Percentiles rank a stretch among this genome's conserved stretches.
Conservation (phyloP, 2,888 invertebrate species). For the Drosophila eohydei region DNA sequence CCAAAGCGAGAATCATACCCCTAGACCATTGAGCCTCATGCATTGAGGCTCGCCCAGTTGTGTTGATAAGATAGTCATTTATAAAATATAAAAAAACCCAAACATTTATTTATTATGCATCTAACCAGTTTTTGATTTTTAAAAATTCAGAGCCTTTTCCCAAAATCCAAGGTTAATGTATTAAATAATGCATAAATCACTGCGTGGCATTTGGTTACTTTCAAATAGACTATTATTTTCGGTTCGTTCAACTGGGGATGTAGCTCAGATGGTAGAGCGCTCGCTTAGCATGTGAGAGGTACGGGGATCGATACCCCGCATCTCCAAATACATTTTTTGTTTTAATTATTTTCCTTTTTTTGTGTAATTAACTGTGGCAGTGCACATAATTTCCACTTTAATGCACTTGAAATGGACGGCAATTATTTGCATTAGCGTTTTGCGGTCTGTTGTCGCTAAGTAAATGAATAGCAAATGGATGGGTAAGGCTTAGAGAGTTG, state of each 20-base stretch:
- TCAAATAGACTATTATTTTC: constrained; percentile 9
- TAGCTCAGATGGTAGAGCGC: constrained; percentile 86
- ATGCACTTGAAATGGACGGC: constrained; percentile 50
- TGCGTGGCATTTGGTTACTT: constrained; percentile 7
- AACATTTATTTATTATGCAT: constrained; percentile 37
- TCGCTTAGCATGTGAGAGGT: constrained; percentile 85
- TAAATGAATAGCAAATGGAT: constrained; percentile 22
- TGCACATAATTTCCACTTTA: constrained; percentile 51
- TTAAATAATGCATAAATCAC: constrained; percentile 13
- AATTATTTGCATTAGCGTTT: constrained; percentile 70
- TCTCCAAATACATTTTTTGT: constrained; percentile 76
- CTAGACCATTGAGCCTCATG: constrained; percentile 86
- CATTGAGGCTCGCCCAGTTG: rapidly evolving
- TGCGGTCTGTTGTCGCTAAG: constrained; percentile 22
- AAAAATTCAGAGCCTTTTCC: constrained; percentile 18
- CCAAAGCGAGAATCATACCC: constrained; percentile 88
- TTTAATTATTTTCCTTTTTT: constrained; percentile 31
- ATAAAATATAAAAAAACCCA: constrained; percentile 5
- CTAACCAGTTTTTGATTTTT: constrained; percentile 44
- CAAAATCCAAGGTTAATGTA: constrained; percentile 28
- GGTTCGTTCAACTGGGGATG: constrained; percentile 74
- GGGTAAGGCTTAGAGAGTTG: neutral
- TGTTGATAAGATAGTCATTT: neutral
- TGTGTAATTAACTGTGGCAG: constrained; percentile 43
- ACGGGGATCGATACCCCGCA: constrained; percentile 85